phyloP scores from a whole-genome alignment of 2,797 vertebrate genomes.

The Taenioides sp. region DNA sequence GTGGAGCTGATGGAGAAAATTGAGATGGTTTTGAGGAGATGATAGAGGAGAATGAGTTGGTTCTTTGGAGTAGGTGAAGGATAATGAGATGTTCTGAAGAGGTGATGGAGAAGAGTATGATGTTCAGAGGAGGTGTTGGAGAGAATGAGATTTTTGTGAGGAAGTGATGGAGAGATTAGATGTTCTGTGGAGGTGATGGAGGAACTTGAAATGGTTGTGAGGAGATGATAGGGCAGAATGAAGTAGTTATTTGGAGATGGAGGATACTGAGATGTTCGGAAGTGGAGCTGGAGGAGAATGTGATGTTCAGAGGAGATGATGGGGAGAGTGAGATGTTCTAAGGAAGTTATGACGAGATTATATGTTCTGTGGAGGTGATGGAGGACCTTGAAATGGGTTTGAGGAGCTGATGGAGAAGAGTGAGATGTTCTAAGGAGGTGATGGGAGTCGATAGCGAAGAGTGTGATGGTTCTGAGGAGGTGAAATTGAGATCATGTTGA shows the following conservation, averaged over 20 bases:
- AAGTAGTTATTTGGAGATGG: no score
- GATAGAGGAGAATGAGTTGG: not conserved
- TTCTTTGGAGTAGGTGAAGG: not conserved
- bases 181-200: no score
- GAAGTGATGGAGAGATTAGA: no score
- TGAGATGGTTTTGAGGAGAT: not conserved
- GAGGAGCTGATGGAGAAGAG: not conserved
- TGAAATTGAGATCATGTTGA: not conserved
- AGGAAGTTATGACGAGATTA: not conserved
- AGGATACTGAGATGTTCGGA: not conserved
- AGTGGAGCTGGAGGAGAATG: no score
- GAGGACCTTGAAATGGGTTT: not conserved
- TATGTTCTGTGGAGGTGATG: not conserved
- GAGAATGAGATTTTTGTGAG: not conserved
- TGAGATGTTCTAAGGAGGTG: not conserved
- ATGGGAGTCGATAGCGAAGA: not conserved
- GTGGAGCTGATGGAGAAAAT: not conserved
- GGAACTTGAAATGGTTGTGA: no score
- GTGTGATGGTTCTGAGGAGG: not conserved
- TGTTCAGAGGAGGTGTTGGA: not conserved
- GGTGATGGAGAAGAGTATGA: not conserved
- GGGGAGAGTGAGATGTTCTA: not conserved
- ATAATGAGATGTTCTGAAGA: no score
- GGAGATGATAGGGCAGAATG: no score
- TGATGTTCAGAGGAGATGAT: not conserved